Conservation (phyloP, 2,888 invertebrate species). For the Sycophila texana region DNA sequence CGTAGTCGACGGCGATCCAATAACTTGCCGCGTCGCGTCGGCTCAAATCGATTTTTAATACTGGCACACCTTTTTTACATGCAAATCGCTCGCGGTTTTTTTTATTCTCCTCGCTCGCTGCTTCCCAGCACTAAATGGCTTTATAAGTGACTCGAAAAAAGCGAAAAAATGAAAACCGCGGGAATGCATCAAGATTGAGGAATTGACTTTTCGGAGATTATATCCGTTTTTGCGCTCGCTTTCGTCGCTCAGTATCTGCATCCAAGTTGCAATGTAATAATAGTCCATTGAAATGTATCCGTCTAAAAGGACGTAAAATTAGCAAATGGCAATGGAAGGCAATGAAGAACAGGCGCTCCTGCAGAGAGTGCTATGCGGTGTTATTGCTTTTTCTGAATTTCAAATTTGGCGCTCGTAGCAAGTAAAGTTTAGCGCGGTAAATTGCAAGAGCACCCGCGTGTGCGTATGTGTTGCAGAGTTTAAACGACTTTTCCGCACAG, state of each 20-base stretch:
- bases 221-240: conserved; percentile 25
- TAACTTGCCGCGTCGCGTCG: conserved; percentile 26
- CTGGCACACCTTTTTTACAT: conserved; percentile 26
- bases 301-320: conserved; percentile 14
- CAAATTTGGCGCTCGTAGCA: conserved; percentile 27
- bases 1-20: conserved; percentile 7
- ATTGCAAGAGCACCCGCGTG: background rate
- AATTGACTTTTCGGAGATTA: conserved; percentile 44
- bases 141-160: conserved; percentile 38
- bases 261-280: too few species aligned
- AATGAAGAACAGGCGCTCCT: background rate
- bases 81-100: conserved; percentile 33
- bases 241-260: background rate
- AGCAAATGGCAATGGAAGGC: conserved; percentile 12
- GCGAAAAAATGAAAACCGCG: background rate
- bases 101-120: too few species aligned
- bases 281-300: background rate
- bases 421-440: conserved; percentile 1
- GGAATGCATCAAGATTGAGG: conserved; percentile 47
- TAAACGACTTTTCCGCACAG: too few species aligned
- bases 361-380: conserved; percentile 14
- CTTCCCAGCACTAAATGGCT: conserved; percentile 29
- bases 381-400: conserved; percentile 51
- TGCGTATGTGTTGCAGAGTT: background rate
- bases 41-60: conserved; percentile 52